phyloP scores from a whole-genome alignment of 2,797 vertebrate genomes.

The Smutsia gigantea region DNA sequence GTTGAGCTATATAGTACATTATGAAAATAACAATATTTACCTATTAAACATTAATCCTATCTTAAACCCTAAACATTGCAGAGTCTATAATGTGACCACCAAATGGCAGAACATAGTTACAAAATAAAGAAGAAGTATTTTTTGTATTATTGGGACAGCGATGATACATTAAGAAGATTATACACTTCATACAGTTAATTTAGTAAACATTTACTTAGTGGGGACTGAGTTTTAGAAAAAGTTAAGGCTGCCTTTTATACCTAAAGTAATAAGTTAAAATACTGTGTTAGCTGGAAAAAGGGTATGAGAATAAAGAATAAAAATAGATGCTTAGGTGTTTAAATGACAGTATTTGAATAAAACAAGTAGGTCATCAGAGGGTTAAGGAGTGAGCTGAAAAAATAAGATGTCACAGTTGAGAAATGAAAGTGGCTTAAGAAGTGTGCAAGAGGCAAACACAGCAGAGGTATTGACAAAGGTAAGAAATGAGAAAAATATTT shows the following conservation, averaged over 20 bases:
- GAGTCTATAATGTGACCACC: background rate
- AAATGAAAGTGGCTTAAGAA: background rate
- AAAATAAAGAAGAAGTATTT: background rate
- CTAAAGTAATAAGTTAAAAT: background rate
- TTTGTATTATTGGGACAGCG: background rate
- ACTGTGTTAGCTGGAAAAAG: background rate
- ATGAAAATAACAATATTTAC: background rate
- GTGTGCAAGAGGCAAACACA: background rate
- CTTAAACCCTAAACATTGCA: background rate
- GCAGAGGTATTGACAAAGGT: background rate
- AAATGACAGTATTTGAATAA: background rate
- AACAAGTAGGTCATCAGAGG: background rate
- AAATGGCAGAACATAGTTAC: background rate
- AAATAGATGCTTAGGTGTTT: background rate
- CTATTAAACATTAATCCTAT: background rate
- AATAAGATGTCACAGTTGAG: background rate
- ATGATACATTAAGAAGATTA: background rate
- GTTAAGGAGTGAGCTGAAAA: background rate
- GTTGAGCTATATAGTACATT: background rate
- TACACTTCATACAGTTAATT: background rate
- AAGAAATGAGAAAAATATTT: background rate
- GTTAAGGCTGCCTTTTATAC: background rate
- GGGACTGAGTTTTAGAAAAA: background rate
- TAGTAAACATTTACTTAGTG: background rate
- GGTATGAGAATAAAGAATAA: background rate